Base-by-base conservation (phyloP, 1,140 invertebrate species). In the Aphelinus certus region DNA sequence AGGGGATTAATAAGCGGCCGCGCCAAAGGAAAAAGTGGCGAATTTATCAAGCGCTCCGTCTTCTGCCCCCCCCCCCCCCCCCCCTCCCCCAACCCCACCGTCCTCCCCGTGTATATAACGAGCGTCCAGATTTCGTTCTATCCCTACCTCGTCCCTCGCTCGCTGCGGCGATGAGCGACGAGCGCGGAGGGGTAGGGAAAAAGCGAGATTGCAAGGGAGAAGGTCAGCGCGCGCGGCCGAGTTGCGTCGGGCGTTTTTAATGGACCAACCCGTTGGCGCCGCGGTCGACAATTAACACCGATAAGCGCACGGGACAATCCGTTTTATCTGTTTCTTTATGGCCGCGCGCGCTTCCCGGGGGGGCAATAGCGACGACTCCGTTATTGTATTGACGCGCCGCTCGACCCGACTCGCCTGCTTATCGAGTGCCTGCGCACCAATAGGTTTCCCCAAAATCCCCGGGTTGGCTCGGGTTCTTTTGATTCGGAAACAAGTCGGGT, bases 161-260 rank as follows among this genome's bases (percentile, higher is more conserved):
- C 72, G 72, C 47, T 67, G 66, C 56, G 60, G 53, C 26, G 49
- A 53, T 47, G 68, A 77, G 74, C 48, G 6, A 43, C n/a, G 58
- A 45, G 58, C 68, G 69, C 48, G 56, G 63, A 63, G n/a, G 45
- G 3, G 56, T 43, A 56, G 9, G 53, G 64, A 63, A 67, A 62
- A 65, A 64, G 60, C 6, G 65, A 77, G 49, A 26, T 64, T 10
- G 60, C 4, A 42, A 9, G 43, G 60, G 60, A 62, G n/a, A 47
- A 75, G 76, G 68, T 71, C 77, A 71, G 76, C 66, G 26, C 26
- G 26, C 26, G 26, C 26, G 26, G 26, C 26, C 26, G 26, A 26
- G 26, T 26, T 77, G n/a, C 57, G 56, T 75, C 68, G 69, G 63
- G 77, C 64, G 45, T 64, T 60, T 72, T 77, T 73, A 79, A 77